Percentiles rank a stretch among this genome's conserved stretches.
phyloP scores from a whole-genome alignment of 2,888 invertebrate species.

The Eupithecia exiguata region DNA sequence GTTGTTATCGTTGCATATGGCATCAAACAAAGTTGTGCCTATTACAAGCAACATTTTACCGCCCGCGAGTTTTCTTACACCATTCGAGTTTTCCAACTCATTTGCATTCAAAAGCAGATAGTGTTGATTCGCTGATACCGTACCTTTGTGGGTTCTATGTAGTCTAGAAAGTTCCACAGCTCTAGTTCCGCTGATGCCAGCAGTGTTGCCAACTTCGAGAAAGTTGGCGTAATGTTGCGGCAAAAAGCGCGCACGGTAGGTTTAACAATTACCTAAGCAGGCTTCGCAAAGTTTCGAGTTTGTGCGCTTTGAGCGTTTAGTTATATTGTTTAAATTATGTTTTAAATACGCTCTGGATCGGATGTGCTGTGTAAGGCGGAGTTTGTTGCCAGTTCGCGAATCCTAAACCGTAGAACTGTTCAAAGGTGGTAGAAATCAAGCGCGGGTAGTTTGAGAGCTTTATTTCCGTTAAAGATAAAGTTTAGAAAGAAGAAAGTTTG shows the following conservation, averaged over 20 bases:
- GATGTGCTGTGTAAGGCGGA: slow-evolving; percentile 27
- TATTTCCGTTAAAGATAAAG: not conserved
- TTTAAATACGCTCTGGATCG: slow-evolving; percentile 36
- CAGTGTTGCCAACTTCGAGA: slow-evolving; percentile 70
- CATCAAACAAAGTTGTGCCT: slow-evolving; percentile 1
- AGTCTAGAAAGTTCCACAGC: slow-evolving; percentile 69
- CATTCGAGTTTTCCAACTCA: slow-evolving; percentile 81
- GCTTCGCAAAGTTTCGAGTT: slow-evolving; percentile 64
- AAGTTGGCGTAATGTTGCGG: slow-evolving; percentile 79
- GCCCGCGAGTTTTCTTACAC: slow-evolving; percentile 75
- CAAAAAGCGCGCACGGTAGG: slow-evolving; percentile 81
- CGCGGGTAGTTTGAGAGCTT: not conserved
- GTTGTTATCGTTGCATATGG: not conserved
- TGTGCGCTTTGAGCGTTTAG: slow-evolving; percentile 58
- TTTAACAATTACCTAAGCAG: slow-evolving; percentile 83
- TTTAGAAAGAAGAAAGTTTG: no score
- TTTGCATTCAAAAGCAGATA: slow-evolving; percentile 84
- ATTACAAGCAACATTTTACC: slow-evolving; percentile 56
- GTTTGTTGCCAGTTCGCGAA: slow-evolving; percentile 15
- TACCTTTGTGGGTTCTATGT: slow-evolving; percentile 80
- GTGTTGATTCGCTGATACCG: slow-evolving; percentile 76
- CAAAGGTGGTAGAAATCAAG: not conserved
- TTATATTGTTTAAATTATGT: slow-evolving; percentile 46
- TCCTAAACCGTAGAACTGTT: slow-evolving; percentile 1
- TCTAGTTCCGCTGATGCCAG: slow-evolving; percentile 65